Evolutionary conservation across 2,113 vertebrate genomes (phyloP).

Genomic region (Mesembrinibis cayennensis): DNA sequence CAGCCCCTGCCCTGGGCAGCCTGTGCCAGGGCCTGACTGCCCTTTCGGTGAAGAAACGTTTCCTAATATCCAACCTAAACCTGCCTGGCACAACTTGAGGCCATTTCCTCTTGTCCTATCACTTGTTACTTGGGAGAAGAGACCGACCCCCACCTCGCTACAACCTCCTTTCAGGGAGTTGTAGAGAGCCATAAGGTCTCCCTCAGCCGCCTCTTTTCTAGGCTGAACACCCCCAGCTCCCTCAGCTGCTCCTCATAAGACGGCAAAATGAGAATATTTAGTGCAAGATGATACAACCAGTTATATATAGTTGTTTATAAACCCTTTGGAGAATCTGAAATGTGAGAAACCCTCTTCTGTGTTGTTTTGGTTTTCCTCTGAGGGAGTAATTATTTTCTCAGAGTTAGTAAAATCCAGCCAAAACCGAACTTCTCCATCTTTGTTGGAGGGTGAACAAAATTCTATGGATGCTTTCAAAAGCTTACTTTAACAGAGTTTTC

Average conservation of each 20-base stretch:
- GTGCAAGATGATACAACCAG: background rate
- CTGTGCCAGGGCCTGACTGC: too few relatives aligned
- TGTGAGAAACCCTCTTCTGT: background rate
- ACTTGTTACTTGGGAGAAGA: too few relatives aligned
- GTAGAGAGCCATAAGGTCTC: too few relatives aligned
- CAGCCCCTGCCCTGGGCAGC: too few relatives aligned
- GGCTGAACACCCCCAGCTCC: too few relatives aligned
- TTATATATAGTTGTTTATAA: conserved; percentile 7
- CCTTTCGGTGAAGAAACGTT: too few relatives aligned
- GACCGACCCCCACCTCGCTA: too few relatives aligned
- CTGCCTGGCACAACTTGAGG: too few relatives aligned
- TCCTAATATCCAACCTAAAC: too few relatives aligned
- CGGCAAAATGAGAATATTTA: background rate
- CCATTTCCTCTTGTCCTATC: too few relatives aligned
- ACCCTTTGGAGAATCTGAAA: background rate
- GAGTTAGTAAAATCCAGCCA: background rate
- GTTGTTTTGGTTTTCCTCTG: background rate
- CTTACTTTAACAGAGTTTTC: background rate
- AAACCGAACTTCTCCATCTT: background rate
- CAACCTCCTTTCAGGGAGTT: too few relatives aligned
- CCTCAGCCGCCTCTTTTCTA: too few relatives aligned
- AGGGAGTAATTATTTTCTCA: background rate
- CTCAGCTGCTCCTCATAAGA: background rate
- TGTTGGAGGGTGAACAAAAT: background rate
- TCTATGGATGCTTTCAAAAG: background rate